These are phyloP conservation scores for Anthonomus grandis DNA, from an alignment of 1,140 invertebrate genomes.

Conservation along the genomic window DNA sequence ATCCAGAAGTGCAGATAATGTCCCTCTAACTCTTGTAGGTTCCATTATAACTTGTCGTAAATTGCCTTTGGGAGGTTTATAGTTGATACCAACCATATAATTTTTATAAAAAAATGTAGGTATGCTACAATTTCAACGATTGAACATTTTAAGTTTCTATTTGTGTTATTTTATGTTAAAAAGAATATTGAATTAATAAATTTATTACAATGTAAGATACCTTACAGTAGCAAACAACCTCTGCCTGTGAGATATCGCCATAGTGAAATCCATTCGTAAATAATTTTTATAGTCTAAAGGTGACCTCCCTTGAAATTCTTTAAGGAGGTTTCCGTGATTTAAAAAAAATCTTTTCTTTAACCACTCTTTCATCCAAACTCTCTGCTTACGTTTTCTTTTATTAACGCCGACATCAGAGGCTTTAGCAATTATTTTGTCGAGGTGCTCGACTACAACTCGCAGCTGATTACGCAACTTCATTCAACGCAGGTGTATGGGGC, in stretches of 20 bases:
- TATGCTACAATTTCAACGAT: too few relatives aligned
- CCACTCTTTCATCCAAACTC: not conserved
- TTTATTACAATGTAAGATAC: not conserved
- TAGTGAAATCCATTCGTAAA: not conserved
- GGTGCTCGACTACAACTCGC: too few relatives aligned
- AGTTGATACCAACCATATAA: too few relatives aligned
- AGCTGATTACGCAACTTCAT: too few relatives aligned
- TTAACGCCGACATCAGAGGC: not conserved
- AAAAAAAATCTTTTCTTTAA: not conserved
- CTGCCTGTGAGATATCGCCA: not conserved
- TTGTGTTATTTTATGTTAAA: not conserved
- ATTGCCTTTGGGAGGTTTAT: too few relatives aligned
- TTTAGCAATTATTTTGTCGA: too few relatives aligned
- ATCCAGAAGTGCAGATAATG: too few relatives aligned
- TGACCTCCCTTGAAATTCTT: not conserved
- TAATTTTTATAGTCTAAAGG: not conserved
- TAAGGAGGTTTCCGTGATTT: not conserved
- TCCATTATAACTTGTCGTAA: too few relatives aligned
- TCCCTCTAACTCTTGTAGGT: too few relatives aligned
- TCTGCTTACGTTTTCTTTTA: not conserved
- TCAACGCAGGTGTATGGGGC: too few relatives aligned
- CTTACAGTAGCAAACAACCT: not conserved
- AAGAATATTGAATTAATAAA: not conserved
- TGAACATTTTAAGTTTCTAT: not conserved
- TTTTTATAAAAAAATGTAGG: too few relatives aligned